phyloP scores from a whole-genome alignment of 2,888 invertebrate genomes.

The Cylloceria caligata region DNA sequence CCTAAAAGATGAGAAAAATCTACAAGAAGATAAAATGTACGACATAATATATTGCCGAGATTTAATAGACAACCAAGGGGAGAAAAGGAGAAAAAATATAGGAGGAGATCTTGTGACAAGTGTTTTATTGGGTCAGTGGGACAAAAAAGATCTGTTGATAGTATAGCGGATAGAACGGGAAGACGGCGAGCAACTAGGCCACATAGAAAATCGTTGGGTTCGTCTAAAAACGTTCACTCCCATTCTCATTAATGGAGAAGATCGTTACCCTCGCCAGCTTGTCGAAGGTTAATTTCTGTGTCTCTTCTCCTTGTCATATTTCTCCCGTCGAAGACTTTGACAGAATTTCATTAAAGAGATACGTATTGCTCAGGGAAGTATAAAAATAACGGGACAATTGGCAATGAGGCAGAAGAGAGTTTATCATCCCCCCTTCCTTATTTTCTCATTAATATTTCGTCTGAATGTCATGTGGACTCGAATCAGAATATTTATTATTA shows the following conservation, averaged over 20 bases:
- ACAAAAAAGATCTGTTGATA: slow-evolving; percentile 35
- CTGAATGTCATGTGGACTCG: neutral
- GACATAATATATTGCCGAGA: neutral
- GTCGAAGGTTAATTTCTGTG: neutral
- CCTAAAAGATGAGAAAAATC: no score
- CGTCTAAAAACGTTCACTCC: slow-evolving; percentile 50
- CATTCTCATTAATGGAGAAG: slow-evolving; percentile 42
- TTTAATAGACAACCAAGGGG: slow-evolving; percentile 6
- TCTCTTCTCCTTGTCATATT: slow-evolving; percentile 30
- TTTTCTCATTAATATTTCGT: slow-evolving; percentile 11
- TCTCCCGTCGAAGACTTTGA: slow-evolving; percentile 22
- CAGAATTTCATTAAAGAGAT: slow-evolving; percentile 49
- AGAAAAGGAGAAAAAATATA: slow-evolving; percentile 26
- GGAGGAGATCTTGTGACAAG: slow-evolving; percentile 33
- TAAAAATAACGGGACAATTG: neutral
- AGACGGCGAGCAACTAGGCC: slow-evolving; percentile 51
- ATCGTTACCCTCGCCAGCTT: slow-evolving; percentile 13
- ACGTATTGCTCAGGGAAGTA: neutral
- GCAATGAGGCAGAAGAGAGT: neutral
- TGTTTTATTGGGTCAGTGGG: slow-evolving; percentile 60
- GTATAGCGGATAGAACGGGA: slow-evolving; percentile 25
- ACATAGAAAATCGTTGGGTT: slow-evolving; percentile 61
- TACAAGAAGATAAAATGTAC: neutral
- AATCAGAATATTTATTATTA: slow-evolving; percentile 3
- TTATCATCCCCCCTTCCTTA: neutral